Conservation (phyloP, 2,113 vertebrate species). For the Protobothrops mucrosquamatus region DNA sequence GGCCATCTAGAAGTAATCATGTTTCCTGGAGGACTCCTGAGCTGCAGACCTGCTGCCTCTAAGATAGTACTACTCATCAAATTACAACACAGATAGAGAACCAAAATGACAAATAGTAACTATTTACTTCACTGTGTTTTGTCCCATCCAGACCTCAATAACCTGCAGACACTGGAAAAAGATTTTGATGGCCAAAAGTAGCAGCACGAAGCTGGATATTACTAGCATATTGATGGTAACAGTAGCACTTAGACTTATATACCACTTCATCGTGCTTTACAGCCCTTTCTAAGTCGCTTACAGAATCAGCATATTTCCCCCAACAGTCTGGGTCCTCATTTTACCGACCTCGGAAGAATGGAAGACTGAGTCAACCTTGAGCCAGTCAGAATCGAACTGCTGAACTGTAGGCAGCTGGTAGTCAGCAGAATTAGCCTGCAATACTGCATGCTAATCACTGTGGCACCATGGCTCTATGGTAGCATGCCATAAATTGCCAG, state of each 20-base stretch:
- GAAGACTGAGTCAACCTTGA: no score
- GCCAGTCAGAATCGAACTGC: no score
- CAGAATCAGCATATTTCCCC: no score
- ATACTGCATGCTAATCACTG: no score
- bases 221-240: not conserved
- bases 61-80: not conserved
- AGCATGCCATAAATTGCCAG: not conserved
- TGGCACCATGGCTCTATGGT: not conserved
- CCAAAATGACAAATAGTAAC: not conserved
- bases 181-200: not conserved
- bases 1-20: not conserved
- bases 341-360: no score
- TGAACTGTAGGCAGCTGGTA: no score
- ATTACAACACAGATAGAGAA: not conserved
- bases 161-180: not conserved
- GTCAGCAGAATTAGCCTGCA: no score
- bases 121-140: not conserved
- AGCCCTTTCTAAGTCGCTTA: no score
- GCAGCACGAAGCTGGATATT: not conserved
- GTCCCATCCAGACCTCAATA: not conserved
- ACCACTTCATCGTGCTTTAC: no score
- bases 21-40: not conserved
- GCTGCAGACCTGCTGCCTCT: not conserved
- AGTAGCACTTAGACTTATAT: no score
- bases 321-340: no score